Base-by-base conservation (phyloP, 2,797 vertebrate genomes). In the Sebastes taczanowskii region DNA sequence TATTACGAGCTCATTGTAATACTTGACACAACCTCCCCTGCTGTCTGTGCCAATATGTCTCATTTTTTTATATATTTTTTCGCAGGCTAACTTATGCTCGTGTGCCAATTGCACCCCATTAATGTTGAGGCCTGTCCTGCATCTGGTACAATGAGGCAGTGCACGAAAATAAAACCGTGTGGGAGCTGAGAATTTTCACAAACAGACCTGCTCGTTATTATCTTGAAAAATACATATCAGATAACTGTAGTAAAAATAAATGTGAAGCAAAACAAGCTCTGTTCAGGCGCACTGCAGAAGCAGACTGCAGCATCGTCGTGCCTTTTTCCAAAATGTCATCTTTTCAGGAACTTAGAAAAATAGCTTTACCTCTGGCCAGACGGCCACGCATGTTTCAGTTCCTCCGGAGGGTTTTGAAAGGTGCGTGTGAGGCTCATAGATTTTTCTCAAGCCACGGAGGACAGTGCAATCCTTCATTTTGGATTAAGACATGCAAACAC, bases 381-480 rank as follows among this genome's bases (percentile, higher is more conserved):
- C 25, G 10, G 13, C 32, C 32, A 1, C 5, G 0, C 78, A 73
- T 84, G 86, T 90, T 80, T 86, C 86, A 76, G 67, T 11, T 75
- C 67, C 80, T 85, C 84, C 7, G 1, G 68, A 74, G 85, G 74
- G 60, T 71, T 87, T 83, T 75, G 72, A 83, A 88, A 88, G 90
- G 78, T 89, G 83, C 77, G 71, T 74, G 77, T 79, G 61, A 27
- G 76, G 84, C 86, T 81, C 84, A 32, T 89, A 83, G 74, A 89
- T 89, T 87, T 89, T 76, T 81, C 70, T 85, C 66, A 76, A 75
- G 65, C 80, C 85, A 38, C 62, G 7, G 74, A 83, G 77, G 76
- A 89, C 56, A 38, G 46, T 42, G 65, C 75, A 81, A 89, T 91
- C 81, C 69, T 88, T 93, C 88, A 91, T 89, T 88, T 76, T 89